A percentile compares a stretch with the other conserved stretches of the same genome.
phyloP scores from a whole-genome alignment of 1,140 invertebrate genomes.

The Heliconius himera region DNA sequence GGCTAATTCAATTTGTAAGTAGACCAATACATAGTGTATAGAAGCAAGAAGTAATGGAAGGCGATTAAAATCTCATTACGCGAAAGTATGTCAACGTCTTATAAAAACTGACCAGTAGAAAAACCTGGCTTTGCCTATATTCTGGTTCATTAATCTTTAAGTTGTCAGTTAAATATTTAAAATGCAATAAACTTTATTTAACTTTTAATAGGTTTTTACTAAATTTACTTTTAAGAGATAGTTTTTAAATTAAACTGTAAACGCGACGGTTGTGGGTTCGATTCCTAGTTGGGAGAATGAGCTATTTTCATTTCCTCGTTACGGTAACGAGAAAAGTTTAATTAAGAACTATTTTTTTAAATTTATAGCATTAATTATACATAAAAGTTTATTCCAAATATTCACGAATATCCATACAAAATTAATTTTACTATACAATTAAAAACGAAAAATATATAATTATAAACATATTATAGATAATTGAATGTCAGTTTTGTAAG shows the following conservation, averaged over 20 bases:
- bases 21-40: conserved; percentile 5
- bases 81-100: conserved; percentile 17
- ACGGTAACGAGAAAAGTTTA: no score
- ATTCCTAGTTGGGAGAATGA: no score
- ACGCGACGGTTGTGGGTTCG: no score
- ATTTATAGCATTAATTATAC: no score
- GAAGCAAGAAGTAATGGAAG: neutral
- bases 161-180: neutral
- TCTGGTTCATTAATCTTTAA: neutral
- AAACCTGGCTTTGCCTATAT: neutral
- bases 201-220: no score
- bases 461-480: conserved; percentile 1
- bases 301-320: no score
- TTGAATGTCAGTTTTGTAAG: conserved; percentile 1
- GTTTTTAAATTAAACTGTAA: no score
- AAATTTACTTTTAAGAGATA: no score
- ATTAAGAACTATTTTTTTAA: no score
- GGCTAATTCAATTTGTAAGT: conserved; percentile 15
- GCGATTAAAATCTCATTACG: conserved; percentile 12
- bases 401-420: no score
- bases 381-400: no score
- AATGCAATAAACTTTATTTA: neutral
- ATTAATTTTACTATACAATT: no score
- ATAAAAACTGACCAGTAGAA: neutral
- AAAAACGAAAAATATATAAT: neutral